These are phyloP conservation scores for Channallabes apus DNA, from an alignment of 2,797 vertebrate genomes.

Conservation along the genomic window DNA sequence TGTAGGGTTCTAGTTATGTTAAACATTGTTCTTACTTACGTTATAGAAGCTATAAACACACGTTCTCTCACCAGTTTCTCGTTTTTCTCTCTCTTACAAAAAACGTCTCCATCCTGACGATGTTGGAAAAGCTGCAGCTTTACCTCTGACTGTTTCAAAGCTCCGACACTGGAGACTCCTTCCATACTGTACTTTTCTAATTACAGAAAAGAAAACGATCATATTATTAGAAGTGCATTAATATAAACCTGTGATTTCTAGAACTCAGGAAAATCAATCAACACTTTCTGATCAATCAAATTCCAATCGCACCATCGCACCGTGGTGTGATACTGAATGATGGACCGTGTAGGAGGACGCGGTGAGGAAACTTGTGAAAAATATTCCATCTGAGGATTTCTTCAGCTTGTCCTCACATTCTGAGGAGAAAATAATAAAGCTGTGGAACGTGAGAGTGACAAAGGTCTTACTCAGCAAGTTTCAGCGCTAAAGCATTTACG, in stretches of 20 bases:
- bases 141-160: not conserved
- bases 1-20: not conserved
- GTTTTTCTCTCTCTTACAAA: not conserved
- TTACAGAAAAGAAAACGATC: not conserved
- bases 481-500: slow-evolving; percentile 19
- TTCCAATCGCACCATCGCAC: not conserved
- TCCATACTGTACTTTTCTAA: not conserved
- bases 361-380: not conserved
- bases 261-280: not conserved
- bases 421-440: slow-evolving; percentile 55
- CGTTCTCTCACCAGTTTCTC: not conserved
- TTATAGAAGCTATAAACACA: not conserved
- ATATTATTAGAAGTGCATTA: not conserved
- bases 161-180: not conserved
- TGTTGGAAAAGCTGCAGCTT: not conserved
- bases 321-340: not conserved
- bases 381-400: slow-evolving; percentile 23
- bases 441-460: slow-evolving; percentile 40
- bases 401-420: slow-evolving; percentile 44
- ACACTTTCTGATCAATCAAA: not conserved
- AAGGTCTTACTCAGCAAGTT: slow-evolving; percentile 46
- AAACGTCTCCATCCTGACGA: not conserved
- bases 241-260: not conserved
- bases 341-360: too few relatives aligned
- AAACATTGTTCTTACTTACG: not conserved